These are phyloP conservation scores for Holothuria leucospilota DNA, from an alignment of 53 echinoderm and acorn worm genomes.

Conservation along the genomic window DNA sequence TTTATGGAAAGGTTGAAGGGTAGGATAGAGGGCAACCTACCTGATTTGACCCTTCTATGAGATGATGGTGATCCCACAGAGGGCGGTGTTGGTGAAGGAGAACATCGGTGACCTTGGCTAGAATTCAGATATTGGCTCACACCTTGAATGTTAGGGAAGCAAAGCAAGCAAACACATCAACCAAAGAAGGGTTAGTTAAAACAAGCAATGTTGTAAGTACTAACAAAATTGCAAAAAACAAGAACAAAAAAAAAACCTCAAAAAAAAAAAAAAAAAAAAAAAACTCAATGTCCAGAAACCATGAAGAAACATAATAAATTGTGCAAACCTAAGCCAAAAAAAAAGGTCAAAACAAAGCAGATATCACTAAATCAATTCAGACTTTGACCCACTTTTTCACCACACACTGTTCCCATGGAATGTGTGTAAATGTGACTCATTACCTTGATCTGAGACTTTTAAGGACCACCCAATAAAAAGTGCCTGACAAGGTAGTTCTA, in stretches of 20 bases:
- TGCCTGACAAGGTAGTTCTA: too few species aligned
- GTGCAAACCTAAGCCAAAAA: too few species aligned
- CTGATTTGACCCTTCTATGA: conserved; percentile 17
- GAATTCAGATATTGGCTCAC: background rate
- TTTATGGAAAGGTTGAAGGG: too few species aligned
- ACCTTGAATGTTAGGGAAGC: background rate
- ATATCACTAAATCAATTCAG: too few species aligned
- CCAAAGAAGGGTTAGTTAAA: background rate
- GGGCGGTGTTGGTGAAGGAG: conserved; percentile 41
- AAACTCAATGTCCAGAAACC: too few species aligned
- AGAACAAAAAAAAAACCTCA: background rate
- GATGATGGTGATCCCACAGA: conserved; percentile 14
- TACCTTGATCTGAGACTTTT: too few species aligned
- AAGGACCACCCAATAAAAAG: too few species aligned
- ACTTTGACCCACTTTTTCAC: too few species aligned
- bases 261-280: background rate
- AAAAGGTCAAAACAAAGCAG: too few species aligned
- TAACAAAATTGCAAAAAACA: background rate
- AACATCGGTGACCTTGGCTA: background rate
- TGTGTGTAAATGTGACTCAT: too few species aligned
- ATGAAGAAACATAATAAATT: background rate
- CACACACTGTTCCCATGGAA: too few species aligned
- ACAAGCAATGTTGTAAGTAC: background rate
- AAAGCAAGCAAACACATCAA: conserved; percentile 19
- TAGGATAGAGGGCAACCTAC: background rate